Evolutionary conservation across 2,797 vertebrate species (phyloP).

Genomic region (Gobio occitaniae): DNA sequence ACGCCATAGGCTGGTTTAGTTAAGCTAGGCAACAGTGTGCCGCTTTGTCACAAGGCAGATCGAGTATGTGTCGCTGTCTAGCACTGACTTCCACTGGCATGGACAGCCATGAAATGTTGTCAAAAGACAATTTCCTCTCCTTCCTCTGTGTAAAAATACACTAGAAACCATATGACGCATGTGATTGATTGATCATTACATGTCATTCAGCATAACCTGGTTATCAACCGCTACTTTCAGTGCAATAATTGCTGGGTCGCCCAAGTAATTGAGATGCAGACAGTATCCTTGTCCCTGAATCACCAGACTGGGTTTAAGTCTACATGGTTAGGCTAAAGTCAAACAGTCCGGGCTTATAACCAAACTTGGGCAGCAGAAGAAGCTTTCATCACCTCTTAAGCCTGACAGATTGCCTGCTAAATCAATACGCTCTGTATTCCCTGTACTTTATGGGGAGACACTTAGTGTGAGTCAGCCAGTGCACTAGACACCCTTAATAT

Average conservation of each 20-base stretch:
- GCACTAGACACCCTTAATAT: constrained; percentile 62
- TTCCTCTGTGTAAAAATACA: constrained; percentile 16
- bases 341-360: constrained; percentile 12
- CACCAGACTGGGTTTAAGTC: constrained; percentile 46
- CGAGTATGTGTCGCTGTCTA: constrained; percentile 38
- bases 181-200: neutral
- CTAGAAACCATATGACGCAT: neutral
- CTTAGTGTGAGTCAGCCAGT: constrained; percentile 60
- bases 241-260: neutral
- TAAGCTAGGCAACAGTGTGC: neutral
- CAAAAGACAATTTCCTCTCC: constrained; percentile 34
- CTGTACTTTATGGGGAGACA: constrained; percentile 56
- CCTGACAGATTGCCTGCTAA: constrained; percentile 55
- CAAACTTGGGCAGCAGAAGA: constrained; percentile 33
- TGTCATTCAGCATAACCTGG: neutral
- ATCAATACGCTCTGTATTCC: constrained; percentile 60
- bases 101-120: constrained; percentile 39
- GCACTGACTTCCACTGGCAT: constrained; percentile 43
- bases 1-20: constrained; percentile 2
- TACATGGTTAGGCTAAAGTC: constrained; percentile 46
- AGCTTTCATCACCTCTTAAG: constrained; percentile 58
- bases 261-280: neutral
- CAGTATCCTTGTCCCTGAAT: constrained; percentile 25
- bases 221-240: neutral
- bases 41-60: constrained; percentile 37